A percentile compares a stretch with the other conserved stretches of the same genome.
Evolutionary conservation across 2,888 invertebrate species (phyloP).

Genomic region (Brachyptera risi): DNA sequence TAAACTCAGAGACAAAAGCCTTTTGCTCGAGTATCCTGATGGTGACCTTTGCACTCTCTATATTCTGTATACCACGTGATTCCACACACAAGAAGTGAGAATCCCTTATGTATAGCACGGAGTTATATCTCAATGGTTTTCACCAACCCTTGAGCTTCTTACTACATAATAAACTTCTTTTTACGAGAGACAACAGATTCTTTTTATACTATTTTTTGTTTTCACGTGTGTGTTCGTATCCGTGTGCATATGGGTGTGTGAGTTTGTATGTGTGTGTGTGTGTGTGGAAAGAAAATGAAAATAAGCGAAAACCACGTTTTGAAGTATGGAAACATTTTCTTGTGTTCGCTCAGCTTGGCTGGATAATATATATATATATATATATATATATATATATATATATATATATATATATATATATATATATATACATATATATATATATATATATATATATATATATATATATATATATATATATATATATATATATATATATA

Average conservation of each 20-base stretch:
- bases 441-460: too few relatives aligned
- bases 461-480: too few relatives aligned
- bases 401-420: too few relatives aligned
- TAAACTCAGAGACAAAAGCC: constrained; percentile 26
- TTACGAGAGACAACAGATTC: constrained; percentile 8
- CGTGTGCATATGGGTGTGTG: not conserved
- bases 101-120: not conserved
- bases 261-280: not conserved
- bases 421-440: too few relatives aligned
- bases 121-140: constrained; percentile 7
- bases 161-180: constrained; percentile 12
- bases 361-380: too few relatives aligned
- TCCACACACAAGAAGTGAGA: constrained; percentile 1
- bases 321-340: too few relatives aligned
- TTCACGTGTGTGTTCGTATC: too few relatives aligned
- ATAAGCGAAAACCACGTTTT: not conserved
- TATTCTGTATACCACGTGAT: constrained; percentile 4
- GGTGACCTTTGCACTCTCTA: constrained; percentile 12
- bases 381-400: too few relatives aligned
- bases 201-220: constrained; percentile 2
- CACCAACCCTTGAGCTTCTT: constrained; percentile 11
- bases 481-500: too few relatives aligned
- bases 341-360: too few relatives aligned
- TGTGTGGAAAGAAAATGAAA: not conserved
- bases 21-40: constrained; percentile 14